These are phyloP conservation scores for Pectinophora gossypiella DNA, from an alignment of 1,140 invertebrate genomes.

Conservation along the genomic window DNA sequence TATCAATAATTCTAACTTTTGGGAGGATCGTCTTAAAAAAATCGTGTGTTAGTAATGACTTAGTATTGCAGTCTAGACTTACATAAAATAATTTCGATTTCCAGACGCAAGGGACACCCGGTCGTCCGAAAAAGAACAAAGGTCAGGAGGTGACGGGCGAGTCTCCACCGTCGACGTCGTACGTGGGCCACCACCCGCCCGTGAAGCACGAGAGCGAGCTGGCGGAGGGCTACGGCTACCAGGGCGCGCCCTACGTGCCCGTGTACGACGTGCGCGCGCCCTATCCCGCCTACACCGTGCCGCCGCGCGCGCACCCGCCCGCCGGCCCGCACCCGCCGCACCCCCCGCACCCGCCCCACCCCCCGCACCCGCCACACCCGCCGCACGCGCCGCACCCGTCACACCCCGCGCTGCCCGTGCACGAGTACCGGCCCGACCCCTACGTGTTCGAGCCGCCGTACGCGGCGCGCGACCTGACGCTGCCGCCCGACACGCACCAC, in stretches of 20 bases:
- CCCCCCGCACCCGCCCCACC: slow-evolving; percentile 16
- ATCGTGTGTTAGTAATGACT: background rate
- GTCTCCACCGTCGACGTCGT: slow-evolving; percentile 57
- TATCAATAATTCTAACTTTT: background rate
- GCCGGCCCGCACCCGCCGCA: slow-evolving; percentile 3
- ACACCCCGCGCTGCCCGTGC: slow-evolving; percentile 44
- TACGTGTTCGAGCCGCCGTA: slow-evolving; percentile 51
- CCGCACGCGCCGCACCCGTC: slow-evolving; percentile 38
- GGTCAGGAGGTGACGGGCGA: slow-evolving; percentile 42
- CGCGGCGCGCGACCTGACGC: slow-evolving; percentile 44
- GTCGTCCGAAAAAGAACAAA: slow-evolving; percentile 66
- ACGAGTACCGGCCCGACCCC: slow-evolving; percentile 46
- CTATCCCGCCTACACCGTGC: slow-evolving; percentile 31
- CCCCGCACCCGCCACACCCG: slow-evolving; percentile 43
- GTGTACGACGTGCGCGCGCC: slow-evolving; percentile 41
- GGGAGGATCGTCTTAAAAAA: no score
- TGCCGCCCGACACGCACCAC: slow-evolving; percentile 36
- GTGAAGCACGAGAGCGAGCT: slow-evolving; percentile 57
- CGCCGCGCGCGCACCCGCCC: slow-evolving; percentile 40
- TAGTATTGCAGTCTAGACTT: background rate
- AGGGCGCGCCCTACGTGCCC: slow-evolving; percentile 41
- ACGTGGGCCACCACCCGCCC: slow-evolving; percentile 32
- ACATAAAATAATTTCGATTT: background rate
- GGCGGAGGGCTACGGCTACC: slow-evolving; percentile 41
- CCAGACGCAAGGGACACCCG: slow-evolving; percentile 53